Percentiles rank a stretch among this genome's conserved stretches.
phyloP scores from a whole-genome alignment of 23 tunicate species.

The Trididemnum clinides region DNA sequence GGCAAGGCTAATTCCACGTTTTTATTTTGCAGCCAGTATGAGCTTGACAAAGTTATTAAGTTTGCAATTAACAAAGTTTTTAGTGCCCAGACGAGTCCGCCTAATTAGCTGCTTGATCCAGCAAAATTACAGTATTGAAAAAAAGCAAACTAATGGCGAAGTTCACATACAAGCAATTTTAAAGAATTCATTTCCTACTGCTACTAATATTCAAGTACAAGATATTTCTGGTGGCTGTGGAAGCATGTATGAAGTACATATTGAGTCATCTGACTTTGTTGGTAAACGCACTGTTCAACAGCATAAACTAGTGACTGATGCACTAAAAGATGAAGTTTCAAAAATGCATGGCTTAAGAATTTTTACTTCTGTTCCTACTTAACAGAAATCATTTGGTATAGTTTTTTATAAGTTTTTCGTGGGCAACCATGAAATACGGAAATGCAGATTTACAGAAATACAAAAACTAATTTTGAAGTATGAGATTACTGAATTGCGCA shows the following conservation, averaged over 20 bases:
- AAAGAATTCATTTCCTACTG: conserved; percentile 7
- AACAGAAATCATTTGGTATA: not conserved
- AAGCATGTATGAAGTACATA: conserved; percentile 82
- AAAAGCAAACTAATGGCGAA: conserved; percentile 21
- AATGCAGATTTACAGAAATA: too few species aligned
- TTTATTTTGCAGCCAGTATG: too few species aligned
- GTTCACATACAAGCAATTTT: not conserved
- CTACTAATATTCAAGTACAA: conserved; percentile 41
- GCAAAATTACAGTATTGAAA: not conserved
- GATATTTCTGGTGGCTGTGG: conserved; percentile 99
- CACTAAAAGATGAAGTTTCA: conserved; percentile 79
- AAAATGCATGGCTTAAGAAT: conserved; percentile 94
- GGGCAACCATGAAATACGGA: too few species aligned
- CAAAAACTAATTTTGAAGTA: too few species aligned
- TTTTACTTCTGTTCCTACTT: conserved; percentile 51
- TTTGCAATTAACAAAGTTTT: not conserved
- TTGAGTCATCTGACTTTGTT: conserved; percentile 63
- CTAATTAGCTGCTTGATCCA: not conserved
- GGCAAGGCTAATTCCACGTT: too few species aligned
- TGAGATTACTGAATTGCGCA: too few species aligned
- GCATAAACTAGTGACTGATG: conserved; percentile 82
- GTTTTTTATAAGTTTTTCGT: too few species aligned
- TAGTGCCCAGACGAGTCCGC: not conserved
- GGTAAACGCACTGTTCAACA: conserved; percentile 59
- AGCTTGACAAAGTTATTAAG: not conserved